A percentile compares a stretch with the other conserved stretches of the same genome.
Conservation (phyloP, 2,888 invertebrate species). For the Xylota sylvarum region DNA sequence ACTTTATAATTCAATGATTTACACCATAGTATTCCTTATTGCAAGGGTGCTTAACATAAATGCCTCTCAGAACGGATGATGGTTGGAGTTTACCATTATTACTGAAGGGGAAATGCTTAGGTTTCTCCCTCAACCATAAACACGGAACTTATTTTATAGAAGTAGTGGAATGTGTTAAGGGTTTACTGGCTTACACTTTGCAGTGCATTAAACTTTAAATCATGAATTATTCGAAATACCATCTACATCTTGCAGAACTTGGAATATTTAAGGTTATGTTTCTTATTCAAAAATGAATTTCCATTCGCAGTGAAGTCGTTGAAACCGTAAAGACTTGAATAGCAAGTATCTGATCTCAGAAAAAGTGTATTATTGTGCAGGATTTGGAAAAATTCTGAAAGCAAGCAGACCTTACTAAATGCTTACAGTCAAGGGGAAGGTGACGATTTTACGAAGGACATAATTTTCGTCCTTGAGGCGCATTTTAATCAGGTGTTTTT, state of each 20-base stretch:
- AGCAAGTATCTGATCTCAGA: too few relatives aligned
- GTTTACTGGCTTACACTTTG: background rate
- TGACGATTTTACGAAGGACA: too few relatives aligned
- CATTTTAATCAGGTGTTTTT: too few relatives aligned
- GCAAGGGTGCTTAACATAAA: background rate
- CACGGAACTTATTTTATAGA: slow-evolving; percentile 1
- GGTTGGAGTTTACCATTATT: slow-evolving; percentile 1
- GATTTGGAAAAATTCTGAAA: too few relatives aligned
- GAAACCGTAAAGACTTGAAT: too few relatives aligned
- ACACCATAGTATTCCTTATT: background rate
- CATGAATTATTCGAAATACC: background rate
- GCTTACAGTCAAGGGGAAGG: too few relatives aligned
- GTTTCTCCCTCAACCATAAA: slow-evolving; percentile 4
- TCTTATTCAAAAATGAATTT: too few relatives aligned
- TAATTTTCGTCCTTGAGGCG: too few relatives aligned
- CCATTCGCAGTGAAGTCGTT: too few relatives aligned
- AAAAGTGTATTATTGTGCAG: too few relatives aligned
- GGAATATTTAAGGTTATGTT: too few relatives aligned
- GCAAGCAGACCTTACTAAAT: too few relatives aligned
- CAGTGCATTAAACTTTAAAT: background rate
- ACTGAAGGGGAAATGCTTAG: background rate
- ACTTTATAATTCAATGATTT: background rate
- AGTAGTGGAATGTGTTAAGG: background rate
- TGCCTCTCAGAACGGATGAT: background rate
- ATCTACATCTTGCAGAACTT: background rate